These are phyloP conservation scores for Thalassoma bifasciatum DNA, from an alignment of 2,113 vertebrate species.

Conservation along the genomic window DNA sequence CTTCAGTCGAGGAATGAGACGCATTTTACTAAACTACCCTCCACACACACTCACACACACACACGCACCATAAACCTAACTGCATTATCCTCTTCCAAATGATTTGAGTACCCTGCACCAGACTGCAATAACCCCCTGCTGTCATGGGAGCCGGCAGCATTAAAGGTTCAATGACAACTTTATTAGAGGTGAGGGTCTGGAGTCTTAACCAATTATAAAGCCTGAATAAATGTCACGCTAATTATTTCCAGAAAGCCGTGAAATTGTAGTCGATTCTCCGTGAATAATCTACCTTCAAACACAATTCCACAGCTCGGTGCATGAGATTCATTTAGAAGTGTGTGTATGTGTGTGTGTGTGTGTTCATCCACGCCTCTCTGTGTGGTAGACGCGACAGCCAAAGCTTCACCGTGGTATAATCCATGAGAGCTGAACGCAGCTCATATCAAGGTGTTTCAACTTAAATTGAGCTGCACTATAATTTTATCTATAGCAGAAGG, in stretches of 20 bases:
- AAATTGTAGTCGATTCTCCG: slow-evolving; percentile 69
- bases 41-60: slow-evolving; percentile 37
- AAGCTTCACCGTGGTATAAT: slow-evolving; percentile 12
- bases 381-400: slow-evolving; percentile 23
- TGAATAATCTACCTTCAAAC: slow-evolving; percentile 69
- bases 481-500: slow-evolving; percentile 39
- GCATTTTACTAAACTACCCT: slow-evolving; percentile 23
- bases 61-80: slow-evolving; percentile 22
- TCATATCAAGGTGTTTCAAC: slow-evolving; percentile 51
- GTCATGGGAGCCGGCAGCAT: slow-evolving; percentile 45
- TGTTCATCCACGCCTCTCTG: slow-evolving; percentile 15
- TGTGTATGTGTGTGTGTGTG: neutral
- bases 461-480: slow-evolving; percentile 35
- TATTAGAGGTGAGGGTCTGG: slow-evolving; percentile 67
- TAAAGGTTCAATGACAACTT: slow-evolving; percentile 75
- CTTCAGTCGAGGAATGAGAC: neutral
- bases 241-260: slow-evolving; percentile 74
- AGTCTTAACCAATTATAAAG: slow-evolving; percentile 70
- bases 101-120: slow-evolving; percentile 25
- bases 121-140: slow-evolving; percentile 35
- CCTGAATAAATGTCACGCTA: slow-evolving; percentile 71
- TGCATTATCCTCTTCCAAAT: slow-evolving; percentile 32
- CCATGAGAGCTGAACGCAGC: slow-evolving; percentile 17
- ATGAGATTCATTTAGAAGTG: slow-evolving; percentile 56
- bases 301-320: slow-evolving; percentile 54